phyloP scores from a whole-genome alignment of 2,113 vertebrate species.

The Bothrops jararaca region DNA sequence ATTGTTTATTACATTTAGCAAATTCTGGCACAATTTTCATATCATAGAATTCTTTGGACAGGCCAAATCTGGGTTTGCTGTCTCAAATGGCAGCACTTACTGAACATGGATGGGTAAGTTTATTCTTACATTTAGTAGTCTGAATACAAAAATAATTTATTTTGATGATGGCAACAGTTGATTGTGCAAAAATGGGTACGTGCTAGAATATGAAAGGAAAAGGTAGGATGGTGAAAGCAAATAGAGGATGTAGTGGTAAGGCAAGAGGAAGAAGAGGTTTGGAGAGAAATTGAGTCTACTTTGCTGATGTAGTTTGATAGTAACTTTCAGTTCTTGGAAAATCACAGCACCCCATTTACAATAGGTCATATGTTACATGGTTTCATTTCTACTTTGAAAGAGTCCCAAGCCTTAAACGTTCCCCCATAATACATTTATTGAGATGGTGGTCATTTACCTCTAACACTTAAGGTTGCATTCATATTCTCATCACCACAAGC shows the following conservation, averaged over 20 bases:
- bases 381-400: not conserved
- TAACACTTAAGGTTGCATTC: not conserved
- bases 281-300: not conserved
- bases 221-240: not conserved
- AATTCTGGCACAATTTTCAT: not conserved
- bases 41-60: not conserved
- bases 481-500: not conserved
- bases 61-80: not conserved
- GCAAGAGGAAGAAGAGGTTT: not conserved
- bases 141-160: not conserved
- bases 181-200: not conserved
- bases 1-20: not conserved
- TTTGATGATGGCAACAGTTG: not conserved
- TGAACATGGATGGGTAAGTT: not conserved
- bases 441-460: not conserved
- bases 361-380: not conserved
- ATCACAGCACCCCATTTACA: not conserved
- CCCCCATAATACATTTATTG: not conserved
- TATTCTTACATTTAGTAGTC: not conserved
- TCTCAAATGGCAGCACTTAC: not conserved
- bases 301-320: not conserved
- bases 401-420: not conserved
- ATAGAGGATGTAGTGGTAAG: not conserved
- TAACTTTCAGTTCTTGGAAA: not conserved
- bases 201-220: not conserved